These are phyloP conservation scores for Pagrus major DNA, from an alignment of 2,113 vertebrate species.

Conservation along the genomic window DNA sequence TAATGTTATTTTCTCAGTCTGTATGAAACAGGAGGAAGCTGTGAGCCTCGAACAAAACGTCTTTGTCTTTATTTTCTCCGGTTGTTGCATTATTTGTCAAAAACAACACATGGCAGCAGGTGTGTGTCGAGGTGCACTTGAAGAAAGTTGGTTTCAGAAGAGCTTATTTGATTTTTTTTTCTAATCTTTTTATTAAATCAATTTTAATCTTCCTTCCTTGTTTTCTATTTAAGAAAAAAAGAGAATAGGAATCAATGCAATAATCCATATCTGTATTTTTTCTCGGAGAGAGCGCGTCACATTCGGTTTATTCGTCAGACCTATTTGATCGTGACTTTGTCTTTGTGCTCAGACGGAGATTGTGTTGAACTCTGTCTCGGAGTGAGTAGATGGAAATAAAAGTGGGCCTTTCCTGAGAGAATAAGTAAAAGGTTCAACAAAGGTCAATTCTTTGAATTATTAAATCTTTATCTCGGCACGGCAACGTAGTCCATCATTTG, in stretches of 20 bases:
- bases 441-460: constrained; percentile 72
- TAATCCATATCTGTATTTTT: constrained; percentile 68
- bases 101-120: background rate
- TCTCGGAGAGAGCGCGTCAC: constrained; percentile 38
- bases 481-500: constrained; percentile 45
- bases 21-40: background rate
- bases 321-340: constrained; percentile 49
- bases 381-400: constrained; percentile 51
- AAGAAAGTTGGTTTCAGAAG: constrained; percentile 14
- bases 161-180: constrained; percentile 13
- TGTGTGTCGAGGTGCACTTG: background rate
- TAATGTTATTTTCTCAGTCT: background rate
- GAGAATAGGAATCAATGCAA: constrained; percentile 65
- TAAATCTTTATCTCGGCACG: constrained; percentile 53
- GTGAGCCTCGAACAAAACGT: background rate
- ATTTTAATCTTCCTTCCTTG: constrained; percentile 67
- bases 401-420: constrained; percentile 42
- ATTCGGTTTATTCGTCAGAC: constrained; percentile 54
- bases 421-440: constrained; percentile 62
- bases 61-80: constrained; percentile 10
- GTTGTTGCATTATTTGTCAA: constrained; percentile 25
- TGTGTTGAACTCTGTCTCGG: constrained; percentile 55
- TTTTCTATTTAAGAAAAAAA: constrained; percentile 56
- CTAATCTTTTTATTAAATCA: constrained; percentile 60
- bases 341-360: constrained; percentile 58